Conservation (phyloP, 2,113 vertebrate species). For the Zeus faber region DNA sequence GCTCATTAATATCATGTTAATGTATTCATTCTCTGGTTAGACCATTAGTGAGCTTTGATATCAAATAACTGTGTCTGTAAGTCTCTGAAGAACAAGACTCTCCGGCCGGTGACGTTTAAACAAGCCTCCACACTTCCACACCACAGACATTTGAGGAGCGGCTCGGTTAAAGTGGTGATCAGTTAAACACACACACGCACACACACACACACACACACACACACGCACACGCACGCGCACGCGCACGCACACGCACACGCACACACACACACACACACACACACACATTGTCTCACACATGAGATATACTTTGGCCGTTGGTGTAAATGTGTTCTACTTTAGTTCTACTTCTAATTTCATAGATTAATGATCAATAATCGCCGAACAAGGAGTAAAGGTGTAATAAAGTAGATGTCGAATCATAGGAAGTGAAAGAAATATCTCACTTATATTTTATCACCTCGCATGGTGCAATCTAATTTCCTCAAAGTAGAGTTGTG, state of each 20-base stretch:
- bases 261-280: conserved; percentile 31
- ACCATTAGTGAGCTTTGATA: conserved; percentile 56
- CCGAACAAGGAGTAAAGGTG: conserved; percentile 17
- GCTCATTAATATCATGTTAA: conserved; percentile 60
- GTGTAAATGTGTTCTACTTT: conserved; percentile 28
- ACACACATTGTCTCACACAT: conserved; percentile 54
- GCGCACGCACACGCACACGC: conserved; percentile 3
- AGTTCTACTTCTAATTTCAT: not conserved
- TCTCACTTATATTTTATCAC: not conserved
- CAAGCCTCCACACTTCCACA: conserved; percentile 43
- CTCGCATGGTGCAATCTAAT: too few species aligned
- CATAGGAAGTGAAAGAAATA: not conserved
- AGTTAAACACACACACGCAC: conserved; percentile 26
- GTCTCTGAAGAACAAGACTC: conserved; percentile 47
- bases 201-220: conserved; percentile 33
- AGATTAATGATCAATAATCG: conserved; percentile 2
- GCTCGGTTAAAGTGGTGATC: conserved; percentile 37
- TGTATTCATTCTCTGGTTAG: conserved; percentile 53
- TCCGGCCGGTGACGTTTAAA: conserved; percentile 39
- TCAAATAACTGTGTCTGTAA: conserved; percentile 48
- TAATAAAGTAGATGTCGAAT: not conserved
- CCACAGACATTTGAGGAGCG: conserved; percentile 28
- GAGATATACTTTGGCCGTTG: conserved; percentile 46
- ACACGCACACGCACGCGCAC: conserved; percentile 47
- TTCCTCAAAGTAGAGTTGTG: conserved; percentile 21